Evolutionary conservation across 2,113 vertebrate genomes (phyloP).

Genomic region (Aramus guarauna): DNA sequence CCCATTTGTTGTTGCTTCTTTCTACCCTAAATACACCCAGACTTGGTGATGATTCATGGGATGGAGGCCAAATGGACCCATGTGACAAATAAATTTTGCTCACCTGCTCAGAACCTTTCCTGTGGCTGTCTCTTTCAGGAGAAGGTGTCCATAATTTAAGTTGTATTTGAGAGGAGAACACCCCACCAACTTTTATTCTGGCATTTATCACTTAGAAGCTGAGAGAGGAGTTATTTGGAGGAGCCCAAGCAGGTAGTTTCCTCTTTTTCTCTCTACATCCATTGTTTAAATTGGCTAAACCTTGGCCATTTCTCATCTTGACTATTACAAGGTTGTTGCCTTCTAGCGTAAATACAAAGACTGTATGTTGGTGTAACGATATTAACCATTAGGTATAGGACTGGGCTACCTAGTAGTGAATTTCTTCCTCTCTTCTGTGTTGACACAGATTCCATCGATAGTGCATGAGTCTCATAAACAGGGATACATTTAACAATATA

Average conservation of each 20-base stretch:
- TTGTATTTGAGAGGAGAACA: slow-evolving; percentile 20
- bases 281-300: slow-evolving; percentile 37
- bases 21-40: not conserved
- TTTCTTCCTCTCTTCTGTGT: not conserved
- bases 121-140: not conserved
- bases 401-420: not conserved
- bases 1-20: slow-evolving; percentile 12
- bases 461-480: not conserved
- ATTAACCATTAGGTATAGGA: not conserved
- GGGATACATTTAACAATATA: not conserved
- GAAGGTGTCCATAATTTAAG: slow-evolving; percentile 9
- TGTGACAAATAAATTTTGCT: slow-evolving; percentile 13
- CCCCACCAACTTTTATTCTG: slow-evolving; percentile 3
- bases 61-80: not conserved
- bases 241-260: not conserved
- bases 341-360: not conserved
- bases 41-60: not conserved
- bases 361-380: not conserved
- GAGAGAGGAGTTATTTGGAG: slow-evolving; percentile 4
- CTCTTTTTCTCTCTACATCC: not conserved
- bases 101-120: slow-evolving; percentile 2
- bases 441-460: not conserved
- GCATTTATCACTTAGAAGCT: slow-evolving; percentile 26
- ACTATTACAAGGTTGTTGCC: not conserved
- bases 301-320: slow-evolving; percentile 18